Evolutionary conservation across 2,888 invertebrate species (phyloP).

Genomic region (Drosophila demipolita): DNA sequence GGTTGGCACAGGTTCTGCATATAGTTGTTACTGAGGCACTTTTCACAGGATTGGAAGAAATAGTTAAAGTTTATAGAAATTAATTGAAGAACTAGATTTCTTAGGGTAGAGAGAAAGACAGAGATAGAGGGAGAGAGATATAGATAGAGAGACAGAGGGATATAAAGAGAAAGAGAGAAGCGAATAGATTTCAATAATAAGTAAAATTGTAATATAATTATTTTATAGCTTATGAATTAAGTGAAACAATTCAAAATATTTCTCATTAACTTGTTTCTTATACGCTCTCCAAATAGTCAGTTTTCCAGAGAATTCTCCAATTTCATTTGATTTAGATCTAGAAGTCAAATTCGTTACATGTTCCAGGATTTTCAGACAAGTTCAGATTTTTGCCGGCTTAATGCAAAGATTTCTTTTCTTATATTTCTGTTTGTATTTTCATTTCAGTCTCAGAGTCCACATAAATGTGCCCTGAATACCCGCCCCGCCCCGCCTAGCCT

Average conservation of each 20-base stretch:
- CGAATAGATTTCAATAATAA: background rate
- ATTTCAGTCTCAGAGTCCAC: slow-evolving; percentile 75
- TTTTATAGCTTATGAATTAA: background rate
- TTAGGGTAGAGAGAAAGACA: background rate
- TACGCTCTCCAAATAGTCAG: background rate
- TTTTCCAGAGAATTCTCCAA: background rate
- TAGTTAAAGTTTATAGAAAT: background rate
- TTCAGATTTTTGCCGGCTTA: slow-evolving; percentile 51
- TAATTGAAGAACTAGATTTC: background rate
- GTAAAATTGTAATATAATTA: background rate
- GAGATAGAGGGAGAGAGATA: background rate
- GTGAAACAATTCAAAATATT: background rate
- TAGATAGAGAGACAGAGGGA: background rate
- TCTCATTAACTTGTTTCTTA: background rate
- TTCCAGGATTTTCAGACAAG: slow-evolving; percentile 3
- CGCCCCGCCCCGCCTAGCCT: slow-evolving; percentile 41
- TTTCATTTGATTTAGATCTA: background rate
- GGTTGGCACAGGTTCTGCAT: background rate
- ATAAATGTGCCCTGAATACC: slow-evolving; percentile 51
- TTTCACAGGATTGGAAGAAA: background rate
- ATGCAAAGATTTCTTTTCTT: slow-evolving; percentile 54
- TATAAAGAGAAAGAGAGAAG: background rate
- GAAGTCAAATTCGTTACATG: background rate
- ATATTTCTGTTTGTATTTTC: slow-evolving; percentile 61
- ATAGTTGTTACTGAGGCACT: background rate